Evolutionary conservation across 1,140 invertebrate genomes (phyloP).

Genomic region (Nasonia longicornis): DNA sequence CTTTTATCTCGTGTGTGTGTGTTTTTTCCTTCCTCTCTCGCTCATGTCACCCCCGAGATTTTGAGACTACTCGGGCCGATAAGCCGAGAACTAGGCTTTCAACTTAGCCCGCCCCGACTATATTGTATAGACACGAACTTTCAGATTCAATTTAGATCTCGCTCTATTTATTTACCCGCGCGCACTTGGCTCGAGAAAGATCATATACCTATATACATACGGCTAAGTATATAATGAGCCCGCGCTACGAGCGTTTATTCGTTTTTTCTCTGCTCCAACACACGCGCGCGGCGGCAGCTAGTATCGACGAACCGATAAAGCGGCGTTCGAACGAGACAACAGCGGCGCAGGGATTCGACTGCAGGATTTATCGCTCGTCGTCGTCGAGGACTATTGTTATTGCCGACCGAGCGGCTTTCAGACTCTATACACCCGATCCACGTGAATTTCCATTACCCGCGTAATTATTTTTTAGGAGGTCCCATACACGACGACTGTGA

Average conservation of each 20-base stretch:
- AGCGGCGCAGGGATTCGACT: no score
- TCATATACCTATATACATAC: not conserved
- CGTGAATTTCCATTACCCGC: not conserved
- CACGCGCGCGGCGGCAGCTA: no score
- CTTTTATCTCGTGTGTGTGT: not conserved
- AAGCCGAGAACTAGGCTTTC: not conserved
- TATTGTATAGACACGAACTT: not conserved
- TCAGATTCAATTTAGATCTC: not conserved
- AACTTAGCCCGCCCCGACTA: not conserved
- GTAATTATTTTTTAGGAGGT: not conserved
- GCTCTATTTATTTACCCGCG: not conserved
- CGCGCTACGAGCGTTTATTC: not conserved
- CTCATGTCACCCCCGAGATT: not conserved
- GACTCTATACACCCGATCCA: no score
- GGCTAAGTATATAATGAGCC: not conserved
- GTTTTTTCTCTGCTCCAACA: not conserved
- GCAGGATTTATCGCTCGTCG: not conserved
- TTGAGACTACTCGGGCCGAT: not conserved
- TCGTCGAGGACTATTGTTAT: not conserved
- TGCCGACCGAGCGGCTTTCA: not conserved
- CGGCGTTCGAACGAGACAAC: not conserved
- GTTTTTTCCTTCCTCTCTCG: not conserved
- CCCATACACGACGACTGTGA: not conserved
- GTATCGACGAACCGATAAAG: not conserved
- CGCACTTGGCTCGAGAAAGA: not conserved